Conservation (phyloP, 1,140 invertebrate species). For the Lordiphosa mommai region DNA sequence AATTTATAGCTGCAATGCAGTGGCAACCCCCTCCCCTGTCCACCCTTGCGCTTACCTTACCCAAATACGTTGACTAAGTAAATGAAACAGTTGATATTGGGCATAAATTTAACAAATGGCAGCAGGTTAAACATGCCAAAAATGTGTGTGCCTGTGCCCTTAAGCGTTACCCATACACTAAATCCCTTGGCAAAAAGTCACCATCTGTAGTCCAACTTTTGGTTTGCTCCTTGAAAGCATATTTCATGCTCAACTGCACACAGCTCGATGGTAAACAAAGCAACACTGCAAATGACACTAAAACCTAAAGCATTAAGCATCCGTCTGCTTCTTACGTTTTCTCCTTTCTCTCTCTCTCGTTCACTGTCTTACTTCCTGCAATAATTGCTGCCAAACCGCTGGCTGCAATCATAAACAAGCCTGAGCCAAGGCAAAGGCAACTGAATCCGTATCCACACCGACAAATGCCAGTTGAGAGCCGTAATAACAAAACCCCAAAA, state of each 20-base stretch:
- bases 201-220: slow-evolving; percentile 28
- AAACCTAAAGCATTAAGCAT: slow-evolving; percentile 55
- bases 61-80: slow-evolving; percentile 29
- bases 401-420: slow-evolving; percentile 63
- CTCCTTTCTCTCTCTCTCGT: background rate
- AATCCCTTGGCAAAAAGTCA: background rate
- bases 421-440: slow-evolving; percentile 5
- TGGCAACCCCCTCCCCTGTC: slow-evolving; percentile 11
- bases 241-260: slow-evolving; percentile 65
- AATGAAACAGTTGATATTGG: slow-evolving; percentile 53
- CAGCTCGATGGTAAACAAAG: slow-evolving; percentile 41
- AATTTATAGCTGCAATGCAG: slow-evolving; percentile 75
- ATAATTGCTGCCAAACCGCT: slow-evolving; percentile 67
- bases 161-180: slow-evolving; percentile 4
- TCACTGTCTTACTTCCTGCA: slow-evolving; percentile 7
- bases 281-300: slow-evolving; percentile 53
- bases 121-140: slow-evolving; percentile 26
- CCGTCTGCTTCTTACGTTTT: background rate
- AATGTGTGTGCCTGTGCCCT: slow-evolving; percentile 28
- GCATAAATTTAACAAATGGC: slow-evolving; percentile 38
- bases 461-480: slow-evolving; percentile 43
- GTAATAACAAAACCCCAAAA: slow-evolving; percentile 36
- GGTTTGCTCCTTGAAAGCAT: slow-evolving; percentile 32
- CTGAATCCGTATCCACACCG: slow-evolving; percentile 12
- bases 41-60: background rate